Evolutionary conservation across 1,140 invertebrate genomes (phyloP).

Genomic region (Zaprionus inermis): DNA sequence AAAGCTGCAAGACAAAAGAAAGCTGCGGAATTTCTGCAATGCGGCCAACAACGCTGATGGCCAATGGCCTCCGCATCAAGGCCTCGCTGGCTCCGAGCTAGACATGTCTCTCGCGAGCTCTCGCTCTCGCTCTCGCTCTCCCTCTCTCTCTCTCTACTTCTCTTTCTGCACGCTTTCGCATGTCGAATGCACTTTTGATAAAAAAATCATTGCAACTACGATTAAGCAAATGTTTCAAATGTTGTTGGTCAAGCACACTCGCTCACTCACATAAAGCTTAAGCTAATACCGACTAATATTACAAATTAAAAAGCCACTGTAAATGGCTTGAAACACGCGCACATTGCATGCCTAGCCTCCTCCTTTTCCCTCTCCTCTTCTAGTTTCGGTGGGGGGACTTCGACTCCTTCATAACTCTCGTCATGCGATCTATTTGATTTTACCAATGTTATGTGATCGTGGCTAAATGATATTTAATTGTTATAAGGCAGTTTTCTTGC

Average conservation of each 20-base stretch:
- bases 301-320: constrained; percentile 4
- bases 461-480: constrained; percentile 1
- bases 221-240: constrained; percentile 10
- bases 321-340: constrained; percentile 4
- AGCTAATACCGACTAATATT: constrained; percentile 7
- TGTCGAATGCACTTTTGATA: constrained; percentile 9
- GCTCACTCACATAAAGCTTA: background rate
- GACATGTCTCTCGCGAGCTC: constrained; percentile 7
- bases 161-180: background rate
- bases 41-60: constrained; percentile 58
- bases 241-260: constrained; percentile 5
- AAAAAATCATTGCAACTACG: background rate
- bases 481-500: no score
- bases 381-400: background rate
- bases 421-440: constrained; percentile 12
- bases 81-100: constrained; percentile 14
- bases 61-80: constrained; percentile 49
- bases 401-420: constrained; percentile 4
- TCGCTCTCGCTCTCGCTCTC: background rate
- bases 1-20: constrained; percentile 69
- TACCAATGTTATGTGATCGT: constrained; percentile 22
- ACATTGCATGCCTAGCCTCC: background rate
- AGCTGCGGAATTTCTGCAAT: constrained; percentile 78
- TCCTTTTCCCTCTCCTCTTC: background rate
- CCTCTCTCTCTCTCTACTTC: background rate